Conservation (phyloP, 2,113 vertebrate genomes). For the Rhagologus leucostigma region DNA sequence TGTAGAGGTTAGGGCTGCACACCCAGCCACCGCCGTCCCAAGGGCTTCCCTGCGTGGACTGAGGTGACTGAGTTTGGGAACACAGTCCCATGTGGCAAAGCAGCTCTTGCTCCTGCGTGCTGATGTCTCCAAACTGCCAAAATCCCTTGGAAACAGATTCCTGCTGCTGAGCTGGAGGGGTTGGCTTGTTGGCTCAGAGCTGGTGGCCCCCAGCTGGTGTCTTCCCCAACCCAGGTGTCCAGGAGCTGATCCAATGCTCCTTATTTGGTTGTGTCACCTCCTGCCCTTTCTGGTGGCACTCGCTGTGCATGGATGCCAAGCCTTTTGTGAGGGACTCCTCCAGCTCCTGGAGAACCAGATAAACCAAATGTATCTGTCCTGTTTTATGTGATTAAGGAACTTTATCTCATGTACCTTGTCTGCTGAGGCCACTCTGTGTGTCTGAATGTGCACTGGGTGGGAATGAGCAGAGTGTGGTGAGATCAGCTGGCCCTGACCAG, state of each 20-base stretch:
- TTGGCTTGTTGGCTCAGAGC: neutral
- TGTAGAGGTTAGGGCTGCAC: neutral
- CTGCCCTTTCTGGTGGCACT: neutral
- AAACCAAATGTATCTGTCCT: neutral
- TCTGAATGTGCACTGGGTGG: neutral
- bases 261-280: neutral
- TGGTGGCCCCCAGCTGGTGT: neutral
- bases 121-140: neutral
- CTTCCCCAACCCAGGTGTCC: neutral
- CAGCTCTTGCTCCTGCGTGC: neutral
- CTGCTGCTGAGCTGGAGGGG: neutral
- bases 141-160: neutral
- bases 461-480: neutral
- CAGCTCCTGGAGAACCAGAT: neutral
- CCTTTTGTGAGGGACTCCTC: neutral
- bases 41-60: rapidly evolving
- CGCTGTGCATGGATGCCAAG: rapidly evolving
- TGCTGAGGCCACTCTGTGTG: neutral
- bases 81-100: neutral
- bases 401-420: neutral
- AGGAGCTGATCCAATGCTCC: neutral
- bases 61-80: neutral
- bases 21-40: neutral
- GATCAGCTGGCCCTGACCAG: neutral
- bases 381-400: neutral